phyloP scores from a whole-genome alignment of 2,113 vertebrate species.

The Zosterops borbonicus region DNA sequence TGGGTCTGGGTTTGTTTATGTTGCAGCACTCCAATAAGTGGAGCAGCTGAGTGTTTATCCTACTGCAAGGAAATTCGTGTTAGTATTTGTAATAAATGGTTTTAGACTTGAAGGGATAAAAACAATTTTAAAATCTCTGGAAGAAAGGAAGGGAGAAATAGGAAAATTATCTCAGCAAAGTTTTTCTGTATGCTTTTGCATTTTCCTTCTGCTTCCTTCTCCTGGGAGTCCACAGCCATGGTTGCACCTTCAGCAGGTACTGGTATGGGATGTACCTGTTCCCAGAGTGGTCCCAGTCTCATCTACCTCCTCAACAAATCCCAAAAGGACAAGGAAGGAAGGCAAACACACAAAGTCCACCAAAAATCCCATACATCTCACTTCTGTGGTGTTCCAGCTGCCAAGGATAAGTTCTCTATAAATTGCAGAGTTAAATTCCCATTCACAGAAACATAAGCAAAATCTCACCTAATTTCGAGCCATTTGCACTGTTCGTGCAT shows the following conservation, averaged over 20 bases:
- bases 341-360: background rate
- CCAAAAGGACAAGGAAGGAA: background rate
- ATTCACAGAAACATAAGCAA: background rate
- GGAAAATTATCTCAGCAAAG: background rate
- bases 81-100: conserved; percentile 71
- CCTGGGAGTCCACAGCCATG: rapidly evolving
- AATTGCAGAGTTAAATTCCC: background rate
- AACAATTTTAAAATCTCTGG: conserved; percentile 19
- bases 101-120: conserved; percentile 67
- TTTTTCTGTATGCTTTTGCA: rapidly evolving
- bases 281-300: background rate
- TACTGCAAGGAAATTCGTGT: conserved; percentile 73
- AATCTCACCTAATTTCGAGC: background rate
- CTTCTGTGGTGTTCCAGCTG: background rate
- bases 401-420: background rate
- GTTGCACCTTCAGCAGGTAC: background rate
- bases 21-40: conserved; percentile 70
- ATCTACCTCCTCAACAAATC: background rate
- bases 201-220: background rate
- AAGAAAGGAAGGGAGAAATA: background rate
- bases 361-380: background rate
- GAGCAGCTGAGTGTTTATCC: conserved; percentile 79
- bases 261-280: rapidly evolving
- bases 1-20: conserved; percentile 74
- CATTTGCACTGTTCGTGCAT: background rate